phyloP scores from a whole-genome alignment of 2,113 vertebrate species.

The Ceyx cyanopectus region DNA sequence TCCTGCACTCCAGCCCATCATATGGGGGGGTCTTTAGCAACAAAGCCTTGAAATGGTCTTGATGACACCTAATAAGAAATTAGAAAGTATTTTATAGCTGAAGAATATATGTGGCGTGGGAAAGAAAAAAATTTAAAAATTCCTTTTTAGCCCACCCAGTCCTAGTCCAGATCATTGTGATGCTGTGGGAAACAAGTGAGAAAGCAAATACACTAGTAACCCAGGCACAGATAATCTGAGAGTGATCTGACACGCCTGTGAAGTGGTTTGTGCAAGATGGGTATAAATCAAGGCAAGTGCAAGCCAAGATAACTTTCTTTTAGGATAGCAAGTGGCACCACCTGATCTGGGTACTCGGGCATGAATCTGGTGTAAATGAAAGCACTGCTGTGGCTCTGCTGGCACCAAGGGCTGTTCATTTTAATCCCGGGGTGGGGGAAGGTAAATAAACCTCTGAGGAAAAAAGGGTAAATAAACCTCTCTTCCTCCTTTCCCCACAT shows the following conservation, averaged over 20 bases:
- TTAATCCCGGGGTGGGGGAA: not conserved
- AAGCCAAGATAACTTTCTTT: not conserved
- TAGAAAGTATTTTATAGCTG: not conserved
- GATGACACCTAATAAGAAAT: not conserved
- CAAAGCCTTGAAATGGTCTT: not conserved
- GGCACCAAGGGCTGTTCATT: not conserved
- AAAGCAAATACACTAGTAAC: not conserved
- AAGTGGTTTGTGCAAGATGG: not conserved
- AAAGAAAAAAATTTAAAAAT: not conserved
- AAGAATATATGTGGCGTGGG: not conserved
- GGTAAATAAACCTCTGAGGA: not conserved
- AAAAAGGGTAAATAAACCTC: not conserved
- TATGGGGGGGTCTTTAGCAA: not conserved
- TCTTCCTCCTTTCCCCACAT: not conserved
- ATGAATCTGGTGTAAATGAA: not conserved
- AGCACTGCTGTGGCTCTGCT: not conserved
- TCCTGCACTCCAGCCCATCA: not conserved
- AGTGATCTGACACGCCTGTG: not conserved
- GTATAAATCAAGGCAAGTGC: not conserved
- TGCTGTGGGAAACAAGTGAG: not conserved
- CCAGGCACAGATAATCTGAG: not conserved
- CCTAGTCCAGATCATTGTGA: not conserved
- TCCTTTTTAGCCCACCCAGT: not conserved
- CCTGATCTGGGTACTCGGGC: not conserved
- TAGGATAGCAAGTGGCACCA: not conserved